Evolutionary conservation across 1,140 invertebrate species (phyloP).

Genomic region (Campoletis sonorensis): DNA sequence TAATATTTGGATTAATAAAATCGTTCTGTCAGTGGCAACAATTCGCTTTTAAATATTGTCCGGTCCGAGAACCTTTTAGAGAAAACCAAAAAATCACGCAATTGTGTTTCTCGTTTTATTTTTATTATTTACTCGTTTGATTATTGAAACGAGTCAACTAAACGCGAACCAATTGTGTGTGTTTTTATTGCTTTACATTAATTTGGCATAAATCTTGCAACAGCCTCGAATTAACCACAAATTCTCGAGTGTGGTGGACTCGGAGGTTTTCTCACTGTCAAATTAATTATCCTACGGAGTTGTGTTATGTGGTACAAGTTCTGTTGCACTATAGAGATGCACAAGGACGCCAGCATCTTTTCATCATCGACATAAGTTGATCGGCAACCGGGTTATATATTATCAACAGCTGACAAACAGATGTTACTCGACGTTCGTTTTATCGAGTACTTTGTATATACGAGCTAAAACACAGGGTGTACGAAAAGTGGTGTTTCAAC

Average conservation of each 20-base stretch:
- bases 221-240: background rate
- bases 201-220: background rate
- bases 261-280: background rate
- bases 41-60: too few relatives aligned
- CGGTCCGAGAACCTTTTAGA: too few relatives aligned
- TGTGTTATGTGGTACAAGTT: background rate
- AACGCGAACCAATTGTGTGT: background rate
- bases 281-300: background rate
- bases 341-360: constrained; percentile 3
- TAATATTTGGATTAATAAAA: too few relatives aligned
- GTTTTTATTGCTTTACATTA: too few relatives aligned
- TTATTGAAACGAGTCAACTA: background rate
- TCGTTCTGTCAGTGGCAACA: too few relatives aligned
- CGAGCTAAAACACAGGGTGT: background rate
- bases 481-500: too few relatives aligned
- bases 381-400: background rate
- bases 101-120: too few relatives aligned
- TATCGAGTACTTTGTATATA: constrained; percentile 14
- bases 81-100: too few relatives aligned
- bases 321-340: background rate
- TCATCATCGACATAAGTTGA: constrained; percentile 21
- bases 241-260: background rate
- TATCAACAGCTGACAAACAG: constrained; percentile 50
- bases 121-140: too few relatives aligned
- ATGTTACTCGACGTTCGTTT: constrained; percentile 42